Conservation (phyloP, 2,113 vertebrate species). For the Oenanthe melanoleuca region DNA sequence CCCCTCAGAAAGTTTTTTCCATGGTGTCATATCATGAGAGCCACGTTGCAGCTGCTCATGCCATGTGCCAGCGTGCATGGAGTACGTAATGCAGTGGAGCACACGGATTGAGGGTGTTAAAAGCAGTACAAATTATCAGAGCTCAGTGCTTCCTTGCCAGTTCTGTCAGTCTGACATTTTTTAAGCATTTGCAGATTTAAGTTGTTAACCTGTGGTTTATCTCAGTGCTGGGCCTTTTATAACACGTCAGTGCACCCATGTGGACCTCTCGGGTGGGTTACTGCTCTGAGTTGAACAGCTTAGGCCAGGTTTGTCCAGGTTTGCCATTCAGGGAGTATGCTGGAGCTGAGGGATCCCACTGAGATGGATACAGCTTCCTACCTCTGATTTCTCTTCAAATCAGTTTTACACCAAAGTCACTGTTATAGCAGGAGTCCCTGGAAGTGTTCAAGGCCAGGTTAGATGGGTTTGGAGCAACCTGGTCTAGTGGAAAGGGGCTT, state of each 20-base stretch:
- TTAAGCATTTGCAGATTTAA: neutral
- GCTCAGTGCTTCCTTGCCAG: neutral
- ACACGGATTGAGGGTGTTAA: neutral
- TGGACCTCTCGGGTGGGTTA: neutral
- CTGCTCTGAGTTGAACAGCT: neutral
- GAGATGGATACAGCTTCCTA: neutral
- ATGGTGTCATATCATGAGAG: neutral
- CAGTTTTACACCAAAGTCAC: neutral
- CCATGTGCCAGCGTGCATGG: neutral
- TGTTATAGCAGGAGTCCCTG: neutral
- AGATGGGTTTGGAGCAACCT: fast-evolving
- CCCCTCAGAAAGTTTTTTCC: neutral
- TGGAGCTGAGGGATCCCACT: neutral
- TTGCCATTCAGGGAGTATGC: neutral
- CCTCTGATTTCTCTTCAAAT: neutral
- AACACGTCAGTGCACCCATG: fast-evolving
- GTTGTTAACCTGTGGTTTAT: neutral
- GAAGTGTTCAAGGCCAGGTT: neutral
- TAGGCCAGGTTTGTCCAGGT: neutral
- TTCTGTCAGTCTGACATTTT: neutral
- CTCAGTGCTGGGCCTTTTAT: neutral
- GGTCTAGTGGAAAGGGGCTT: neutral
- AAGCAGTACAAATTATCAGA: neutral
- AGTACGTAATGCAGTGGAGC: neutral
- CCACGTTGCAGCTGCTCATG: neutral